Evolutionary conservation across 2,888 invertebrate species (phyloP).

Genomic region (Apamea crenata): DNA sequence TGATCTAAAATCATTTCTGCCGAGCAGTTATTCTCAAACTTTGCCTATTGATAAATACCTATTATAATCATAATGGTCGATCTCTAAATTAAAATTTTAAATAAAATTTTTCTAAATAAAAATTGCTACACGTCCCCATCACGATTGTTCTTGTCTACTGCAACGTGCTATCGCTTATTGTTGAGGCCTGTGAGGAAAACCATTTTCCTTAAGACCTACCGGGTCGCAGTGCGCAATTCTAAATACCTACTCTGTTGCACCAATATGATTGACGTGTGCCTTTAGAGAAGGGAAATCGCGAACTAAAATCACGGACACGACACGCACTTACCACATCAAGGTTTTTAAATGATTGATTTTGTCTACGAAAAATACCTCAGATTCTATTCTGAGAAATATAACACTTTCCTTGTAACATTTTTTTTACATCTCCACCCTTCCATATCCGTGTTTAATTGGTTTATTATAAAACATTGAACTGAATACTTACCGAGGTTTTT

Average conservation of each 20-base stretch:
- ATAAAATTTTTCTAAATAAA: too few species aligned
- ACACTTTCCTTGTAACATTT: background rate
- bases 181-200: conserved; percentile 37
- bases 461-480: background rate
- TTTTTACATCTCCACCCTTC: background rate
- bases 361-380: background rate
- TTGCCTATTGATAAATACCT: background rate
- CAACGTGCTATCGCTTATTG: conserved; percentile 32
- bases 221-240: conserved; percentile 33
- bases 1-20: background rate
- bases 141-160: conserved; percentile 30
- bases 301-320: conserved; percentile 4
- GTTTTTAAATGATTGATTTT: background rate
- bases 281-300: conserved; percentile 22
- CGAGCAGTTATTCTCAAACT: background rate
- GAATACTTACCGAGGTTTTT: background rate
- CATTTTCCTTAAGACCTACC: conserved; percentile 55
- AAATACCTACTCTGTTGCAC: conserved; percentile 40
- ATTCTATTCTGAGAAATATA: background rate
- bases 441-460: background rate
- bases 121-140: conserved; percentile 5
- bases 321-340: background rate
- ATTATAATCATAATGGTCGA: conserved; percentile 9
- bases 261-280: conserved; percentile 38
- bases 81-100: conserved; percentile 41